Evolutionary conservation across 2,113 vertebrate species (phyloP), one percentile per base, ranked within the genome.

Genomic region (Montifringilla adamsi): DNA sequence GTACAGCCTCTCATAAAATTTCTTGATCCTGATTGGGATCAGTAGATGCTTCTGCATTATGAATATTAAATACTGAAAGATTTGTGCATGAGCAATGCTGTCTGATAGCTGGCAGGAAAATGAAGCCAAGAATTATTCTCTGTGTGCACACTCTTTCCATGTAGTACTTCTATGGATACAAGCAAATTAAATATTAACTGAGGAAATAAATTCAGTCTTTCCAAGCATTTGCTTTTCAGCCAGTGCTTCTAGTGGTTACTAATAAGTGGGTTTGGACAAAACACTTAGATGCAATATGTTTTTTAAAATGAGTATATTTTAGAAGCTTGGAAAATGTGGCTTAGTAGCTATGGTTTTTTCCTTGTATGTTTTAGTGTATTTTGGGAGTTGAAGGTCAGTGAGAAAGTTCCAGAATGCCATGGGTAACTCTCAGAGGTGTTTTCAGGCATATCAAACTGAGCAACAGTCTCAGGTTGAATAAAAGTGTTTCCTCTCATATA

Each of bases 181-280:
- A 53, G 59, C 13, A 47, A 91, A 96, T 95, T 95, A 96, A 95
- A 95, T 20, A 11, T 50, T 89, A 76, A 83, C 50, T 73, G 66
- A 53, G 56, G 59, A 79, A 93, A 80, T 47, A 84, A 37, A 6
- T 26, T 23, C 3, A 9, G 27, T 46, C 35, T 84, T 78, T 31
- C 66, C 26, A 76, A 68, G 17, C 35, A 31, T 84, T 92, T 93
- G 37, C 27, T 89, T 16, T 84, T 78, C 22, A 72, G 52, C 4
- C 83, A 28, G 17, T 35, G 41, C 11, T 84, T 93, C 53, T 69
- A 53, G 15, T 49, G 53, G n/a, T 75, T 72, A 33, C 39, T 78
- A 63, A 31, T 47, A 81, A 72, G 9, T 60, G 37, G 19, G 59
- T 22, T 21, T 75, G 52, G 30, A 35, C 24, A 92, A 92, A 56